These are phyloP conservation scores for Aplochiton taeniatus DNA, from an alignment of 2,797 vertebrate genomes.

Conservation along the genomic window DNA sequence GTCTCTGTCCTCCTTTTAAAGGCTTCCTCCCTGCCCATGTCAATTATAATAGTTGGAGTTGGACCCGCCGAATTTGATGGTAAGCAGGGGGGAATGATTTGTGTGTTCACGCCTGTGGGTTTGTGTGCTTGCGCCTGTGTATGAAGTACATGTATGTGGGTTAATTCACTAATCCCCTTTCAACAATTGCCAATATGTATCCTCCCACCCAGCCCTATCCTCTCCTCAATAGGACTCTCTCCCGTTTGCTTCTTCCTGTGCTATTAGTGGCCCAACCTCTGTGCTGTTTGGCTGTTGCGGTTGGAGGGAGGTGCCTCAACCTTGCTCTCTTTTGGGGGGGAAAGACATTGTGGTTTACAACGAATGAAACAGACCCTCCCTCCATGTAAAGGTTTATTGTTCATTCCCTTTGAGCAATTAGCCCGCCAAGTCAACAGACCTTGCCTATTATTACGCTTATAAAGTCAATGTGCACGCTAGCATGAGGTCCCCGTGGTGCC, in stretches of 20 bases:
- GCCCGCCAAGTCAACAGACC: constrained; percentile 31
- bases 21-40: constrained; percentile 93
- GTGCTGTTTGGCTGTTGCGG: constrained; percentile 5
- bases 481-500: constrained; percentile 33
- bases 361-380: constrained; percentile 11
- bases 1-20: constrained; percentile 38
- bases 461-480: constrained; percentile 29
- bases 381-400: constrained; percentile 9
- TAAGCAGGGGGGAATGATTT: constrained; percentile 66
- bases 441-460: constrained; percentile 18
- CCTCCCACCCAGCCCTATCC: constrained; percentile 40
- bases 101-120: constrained; percentile 16
- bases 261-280: constrained; percentile 18
- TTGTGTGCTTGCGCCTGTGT: constrained; percentile 9
- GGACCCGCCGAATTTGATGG: constrained; percentile 98
- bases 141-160: constrained; percentile 8
- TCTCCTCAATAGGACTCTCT: constrained; percentile 24
- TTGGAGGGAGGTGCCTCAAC: neutral
- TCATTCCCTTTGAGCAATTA: constrained; percentile 37
- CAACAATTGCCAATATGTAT: constrained; percentile 13
- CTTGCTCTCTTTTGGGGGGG: constrained; percentile 6
- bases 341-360: constrained; percentile 23
- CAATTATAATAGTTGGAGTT: constrained; percentile 97
- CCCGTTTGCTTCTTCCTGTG: constrained; percentile 54
- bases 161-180: neutral